Evolutionary conservation across 2,113 vertebrate genomes (phyloP).

Genomic region (Chaetodon trifascialis): DNA sequence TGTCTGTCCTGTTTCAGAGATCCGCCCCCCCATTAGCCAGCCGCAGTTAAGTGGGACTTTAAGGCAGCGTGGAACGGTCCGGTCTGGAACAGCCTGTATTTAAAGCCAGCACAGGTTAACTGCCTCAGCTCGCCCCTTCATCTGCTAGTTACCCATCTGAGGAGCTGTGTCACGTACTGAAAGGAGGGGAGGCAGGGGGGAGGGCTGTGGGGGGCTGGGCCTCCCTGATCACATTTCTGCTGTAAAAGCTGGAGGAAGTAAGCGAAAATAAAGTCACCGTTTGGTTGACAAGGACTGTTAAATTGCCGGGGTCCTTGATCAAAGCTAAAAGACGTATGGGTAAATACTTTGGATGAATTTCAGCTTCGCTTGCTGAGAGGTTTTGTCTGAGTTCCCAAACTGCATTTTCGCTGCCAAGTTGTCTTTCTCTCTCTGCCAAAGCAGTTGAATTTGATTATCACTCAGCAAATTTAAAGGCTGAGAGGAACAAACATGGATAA

Average conservation of each 20-base stretch:
- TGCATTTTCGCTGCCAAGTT: constrained; percentile 26
- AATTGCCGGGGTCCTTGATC: constrained; percentile 9
- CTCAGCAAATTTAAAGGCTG: constrained; percentile 32
- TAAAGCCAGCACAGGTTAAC: constrained; percentile 75
- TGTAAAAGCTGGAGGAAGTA: constrained; percentile 26
- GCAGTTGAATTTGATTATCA: constrained; percentile 37
- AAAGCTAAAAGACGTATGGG: constrained; percentile 24
- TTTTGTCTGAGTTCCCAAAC: constrained; percentile 48
- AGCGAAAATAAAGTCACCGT: constrained; percentile 24
- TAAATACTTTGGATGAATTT: constrained; percentile 41
- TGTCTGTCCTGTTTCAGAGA: constrained; percentile 52
- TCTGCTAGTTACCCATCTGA: constrained; percentile 46
- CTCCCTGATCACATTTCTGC: constrained; percentile 31
- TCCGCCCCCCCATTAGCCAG: constrained; percentile 41
- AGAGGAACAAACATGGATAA: neutral
- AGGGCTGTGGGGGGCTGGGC: neutral
- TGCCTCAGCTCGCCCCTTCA: constrained; percentile 55
- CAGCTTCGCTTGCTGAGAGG: constrained; percentile 16
- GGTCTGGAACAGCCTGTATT: constrained; percentile 53
- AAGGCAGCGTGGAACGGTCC: constrained; percentile 32
- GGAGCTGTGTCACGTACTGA: constrained; percentile 4
- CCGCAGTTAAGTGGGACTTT: constrained; percentile 38
- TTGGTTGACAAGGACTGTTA: constrained; percentile 29
- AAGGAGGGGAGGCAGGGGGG: neutral
- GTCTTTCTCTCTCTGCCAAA: constrained; percentile 44